Conservation (phyloP, 2,797 vertebrate genomes). For the Eupleurogrammus muticus region DNA sequence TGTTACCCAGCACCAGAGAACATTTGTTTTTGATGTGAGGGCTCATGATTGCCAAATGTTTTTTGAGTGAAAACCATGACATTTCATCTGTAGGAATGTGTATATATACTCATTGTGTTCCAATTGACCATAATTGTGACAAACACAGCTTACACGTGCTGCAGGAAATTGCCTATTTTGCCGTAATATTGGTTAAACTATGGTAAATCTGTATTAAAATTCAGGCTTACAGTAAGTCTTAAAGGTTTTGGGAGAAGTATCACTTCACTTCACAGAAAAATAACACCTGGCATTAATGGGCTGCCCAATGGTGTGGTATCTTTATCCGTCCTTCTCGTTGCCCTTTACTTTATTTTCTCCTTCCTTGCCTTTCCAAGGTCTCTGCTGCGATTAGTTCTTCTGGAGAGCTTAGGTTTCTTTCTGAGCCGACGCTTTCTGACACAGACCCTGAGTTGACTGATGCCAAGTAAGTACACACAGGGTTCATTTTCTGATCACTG, state of each 20-base stretch:
- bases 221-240: neutral
- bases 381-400: constrained; percentile 85
- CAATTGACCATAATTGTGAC: neutral
- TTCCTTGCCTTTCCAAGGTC: constrained; percentile 78
- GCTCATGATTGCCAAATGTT: constrained; percentile 6
- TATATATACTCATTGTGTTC: neutral
- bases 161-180: neutral
- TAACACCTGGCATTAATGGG: constrained; percentile 1
- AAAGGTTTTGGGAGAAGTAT: neutral
- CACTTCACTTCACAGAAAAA: neutral
- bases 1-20: neutral
- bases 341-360: constrained; percentile 6
- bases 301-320: constrained; percentile 13
- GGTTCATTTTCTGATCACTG: neutral
- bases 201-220: neutral
- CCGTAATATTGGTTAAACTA: neutral
- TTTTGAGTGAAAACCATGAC: neutral
- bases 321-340: constrained; percentile 3
- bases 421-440: constrained; percentile 78
- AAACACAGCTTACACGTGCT: neutral
- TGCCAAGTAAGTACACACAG: constrained; percentile 81
- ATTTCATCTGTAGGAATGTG: neutral
- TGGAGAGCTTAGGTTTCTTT: constrained; percentile 85
- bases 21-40: neutral
- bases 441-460: constrained; percentile 81